Evolutionary conservation across 92 coral and sea anemone genomes (phyloP).

Genomic region (Muricea muricata): DNA sequence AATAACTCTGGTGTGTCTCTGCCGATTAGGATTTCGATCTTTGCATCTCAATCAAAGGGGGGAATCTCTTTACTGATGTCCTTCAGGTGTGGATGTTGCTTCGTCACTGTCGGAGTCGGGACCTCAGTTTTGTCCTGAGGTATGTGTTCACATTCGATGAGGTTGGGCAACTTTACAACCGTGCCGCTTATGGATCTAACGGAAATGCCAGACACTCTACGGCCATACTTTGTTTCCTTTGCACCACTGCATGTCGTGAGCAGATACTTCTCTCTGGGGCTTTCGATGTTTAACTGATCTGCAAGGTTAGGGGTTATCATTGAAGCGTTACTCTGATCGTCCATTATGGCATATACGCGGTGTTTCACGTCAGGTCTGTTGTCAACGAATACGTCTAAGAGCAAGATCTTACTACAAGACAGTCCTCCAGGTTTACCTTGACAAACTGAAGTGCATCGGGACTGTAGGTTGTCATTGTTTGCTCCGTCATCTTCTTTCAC

Average conservation of each 20-base stretch:
- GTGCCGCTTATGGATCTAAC: constrained; percentile 12
- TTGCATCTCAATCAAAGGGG: constrained; percentile 44
- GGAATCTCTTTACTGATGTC: constrained; percentile 48
- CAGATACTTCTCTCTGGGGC: constrained; percentile 49
- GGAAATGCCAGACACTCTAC: constrained; percentile 28
- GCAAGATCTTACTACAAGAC: constrained; percentile 61
- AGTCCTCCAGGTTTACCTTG: constrained; percentile 39
- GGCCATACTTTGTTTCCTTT: constrained; percentile 53
- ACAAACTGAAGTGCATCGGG: constrained; percentile 46
- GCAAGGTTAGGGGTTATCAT: constrained; percentile 47
- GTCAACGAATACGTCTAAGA: constrained; percentile 33
- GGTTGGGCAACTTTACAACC: constrained; percentile 44
- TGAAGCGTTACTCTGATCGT: constrained; percentile 71
- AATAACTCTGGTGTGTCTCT: constrained; percentile 58
- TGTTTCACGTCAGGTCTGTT: constrained; percentile 20
- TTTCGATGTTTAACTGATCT: constrained; percentile 28
- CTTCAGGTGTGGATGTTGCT: constrained; percentile 48
- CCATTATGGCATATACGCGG: constrained; percentile 56
- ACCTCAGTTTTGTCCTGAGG: constrained; percentile 63
- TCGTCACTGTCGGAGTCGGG: constrained; percentile 49
- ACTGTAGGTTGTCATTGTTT: constrained; percentile 53
- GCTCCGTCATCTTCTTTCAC: constrained; percentile 40
- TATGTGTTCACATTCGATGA: constrained; percentile 58
- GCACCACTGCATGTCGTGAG: constrained; percentile 58
- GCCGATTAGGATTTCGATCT: constrained; percentile 54